These are phyloP conservation scores for Acanthis flammea DNA, from an alignment of 2,797 vertebrate genomes.

Conservation along the genomic window DNA sequence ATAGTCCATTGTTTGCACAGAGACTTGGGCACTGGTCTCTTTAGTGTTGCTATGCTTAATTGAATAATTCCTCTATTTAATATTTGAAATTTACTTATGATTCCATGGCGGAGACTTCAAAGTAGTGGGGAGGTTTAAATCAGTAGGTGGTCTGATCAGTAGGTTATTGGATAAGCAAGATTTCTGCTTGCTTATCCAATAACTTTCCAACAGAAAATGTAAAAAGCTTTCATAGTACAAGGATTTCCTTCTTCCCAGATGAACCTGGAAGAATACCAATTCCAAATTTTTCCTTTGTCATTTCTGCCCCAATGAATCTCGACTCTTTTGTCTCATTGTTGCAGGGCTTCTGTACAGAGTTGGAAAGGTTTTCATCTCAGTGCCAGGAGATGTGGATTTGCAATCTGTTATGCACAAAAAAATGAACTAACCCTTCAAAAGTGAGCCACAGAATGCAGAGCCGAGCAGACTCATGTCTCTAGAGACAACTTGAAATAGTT, in stretches of 20 bases:
- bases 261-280: not conserved
- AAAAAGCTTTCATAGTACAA: not conserved
- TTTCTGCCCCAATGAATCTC: not conserved
- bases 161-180: too few species aligned
- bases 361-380: not conserved
- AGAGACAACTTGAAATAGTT: not conserved
- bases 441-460: not conserved
- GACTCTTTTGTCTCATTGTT: not conserved
- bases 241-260: not conserved
- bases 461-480: not conserved
- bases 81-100: not conserved
- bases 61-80: not conserved
- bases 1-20: not conserved
- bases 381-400: not conserved
- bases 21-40: not conserved
- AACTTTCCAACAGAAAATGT: not conserved
- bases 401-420: not conserved
- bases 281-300: not conserved
- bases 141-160: not conserved
- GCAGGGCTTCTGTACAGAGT: not conserved
- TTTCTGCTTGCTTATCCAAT: not conserved
- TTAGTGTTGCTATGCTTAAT: not conserved
- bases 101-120: not conserved
- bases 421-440: not conserved
- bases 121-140: not conserved